A percentile compares a stretch with the other conserved stretches of the same genome.
phyloP scores from a whole-genome alignment of 1,140 invertebrate genomes.

The Stegodyphus dumicola region DNA sequence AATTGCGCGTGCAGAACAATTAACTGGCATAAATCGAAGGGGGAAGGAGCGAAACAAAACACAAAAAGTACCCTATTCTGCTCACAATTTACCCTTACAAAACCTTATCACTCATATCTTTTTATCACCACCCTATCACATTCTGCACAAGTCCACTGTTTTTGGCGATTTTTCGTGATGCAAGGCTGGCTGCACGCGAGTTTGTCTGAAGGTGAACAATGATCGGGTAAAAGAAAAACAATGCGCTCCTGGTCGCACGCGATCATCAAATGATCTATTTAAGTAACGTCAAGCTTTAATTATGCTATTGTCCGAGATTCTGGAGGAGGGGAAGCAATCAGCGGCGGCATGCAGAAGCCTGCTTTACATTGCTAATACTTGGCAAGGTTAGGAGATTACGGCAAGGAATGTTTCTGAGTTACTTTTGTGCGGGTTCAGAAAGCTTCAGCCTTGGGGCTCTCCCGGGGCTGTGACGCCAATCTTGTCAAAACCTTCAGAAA shows the following conservation, averaged over 20 bases:
- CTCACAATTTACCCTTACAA: background rate
- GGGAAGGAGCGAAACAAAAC: background rate
- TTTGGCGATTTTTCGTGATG: background rate
- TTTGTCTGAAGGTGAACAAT: slow-evolving; percentile 39
- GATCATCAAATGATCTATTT: slow-evolving; percentile 49
- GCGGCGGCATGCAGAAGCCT: background rate
- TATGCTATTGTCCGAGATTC: slow-evolving; percentile 30
- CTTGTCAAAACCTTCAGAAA: too few relatives aligned
- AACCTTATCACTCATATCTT: slow-evolving; percentile 37
- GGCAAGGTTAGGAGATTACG: background rate
- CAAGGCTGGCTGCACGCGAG: slow-evolving; percentile 36
- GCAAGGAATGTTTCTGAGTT: background rate
- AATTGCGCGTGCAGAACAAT: slow-evolving; percentile 21
- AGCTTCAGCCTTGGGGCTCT: slow-evolving; percentile 8
- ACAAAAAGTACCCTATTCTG: background rate
- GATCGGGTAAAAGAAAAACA: slow-evolving; percentile 31
- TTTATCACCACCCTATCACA: slow-evolving; percentile 22
- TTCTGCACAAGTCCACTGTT: background rate
- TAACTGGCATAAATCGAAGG: slow-evolving; percentile 14
- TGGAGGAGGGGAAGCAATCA: slow-evolving; percentile 1
- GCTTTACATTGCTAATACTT: slow-evolving; percentile 35
- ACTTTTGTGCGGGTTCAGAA: background rate
- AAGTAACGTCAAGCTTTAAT: slow-evolving; percentile 40
- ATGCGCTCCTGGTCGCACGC: slow-evolving; percentile 29
- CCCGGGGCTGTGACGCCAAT: background rate